Percentiles rank a stretch among this genome's conserved stretches.
Conservation (phyloP, 2,888 invertebrate genomes). For the Philaethria dido region DNA sequence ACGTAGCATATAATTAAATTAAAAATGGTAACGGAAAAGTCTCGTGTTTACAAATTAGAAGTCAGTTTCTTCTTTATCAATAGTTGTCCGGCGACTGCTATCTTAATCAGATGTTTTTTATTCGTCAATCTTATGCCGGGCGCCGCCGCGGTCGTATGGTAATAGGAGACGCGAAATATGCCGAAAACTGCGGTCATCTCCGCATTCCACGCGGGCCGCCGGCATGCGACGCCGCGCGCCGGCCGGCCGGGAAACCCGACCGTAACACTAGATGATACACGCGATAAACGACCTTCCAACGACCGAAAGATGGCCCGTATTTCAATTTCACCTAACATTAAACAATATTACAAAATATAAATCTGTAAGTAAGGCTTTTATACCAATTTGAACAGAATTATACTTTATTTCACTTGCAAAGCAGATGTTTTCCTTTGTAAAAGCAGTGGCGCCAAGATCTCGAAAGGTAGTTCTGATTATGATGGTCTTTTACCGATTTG, state of each 20-base stretch:
- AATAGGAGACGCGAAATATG: constrained; percentile 63
- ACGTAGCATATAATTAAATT: constrained; percentile 26
- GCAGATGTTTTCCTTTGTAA: constrained; percentile 29
- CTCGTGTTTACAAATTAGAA: constrained; percentile 32
- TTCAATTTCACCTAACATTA: constrained; percentile 18
- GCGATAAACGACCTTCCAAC: constrained; percentile 52
- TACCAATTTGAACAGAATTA: constrained; percentile 4
- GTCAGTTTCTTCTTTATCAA: constrained; percentile 11
- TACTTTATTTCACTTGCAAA: constrained; percentile 24
- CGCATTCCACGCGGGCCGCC: constrained; percentile 70
- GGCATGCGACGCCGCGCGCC: constrained; percentile 56
- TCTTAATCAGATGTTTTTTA: constrained; percentile 47
- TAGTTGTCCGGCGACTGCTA: constrained; percentile 41
- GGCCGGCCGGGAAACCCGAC: constrained; percentile 66
- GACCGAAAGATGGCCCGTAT: constrained; percentile 42
- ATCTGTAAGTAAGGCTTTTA: background rate
- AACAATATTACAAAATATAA: background rate
- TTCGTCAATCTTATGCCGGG: constrained; percentile 48
- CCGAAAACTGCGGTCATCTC: constrained; percentile 73
- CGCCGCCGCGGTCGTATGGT: constrained; percentile 65
- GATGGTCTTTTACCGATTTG: constrained; percentile 53
- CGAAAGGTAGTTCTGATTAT: constrained; percentile 45
- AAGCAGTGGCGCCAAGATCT: constrained; percentile 57
- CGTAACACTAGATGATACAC: constrained; percentile 38
- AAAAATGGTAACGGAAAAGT: constrained; percentile 29